Evolutionary conservation across 2,797 vertebrate genomes (phyloP).

Genomic region (Muraenolepis orangiensis): DNA sequence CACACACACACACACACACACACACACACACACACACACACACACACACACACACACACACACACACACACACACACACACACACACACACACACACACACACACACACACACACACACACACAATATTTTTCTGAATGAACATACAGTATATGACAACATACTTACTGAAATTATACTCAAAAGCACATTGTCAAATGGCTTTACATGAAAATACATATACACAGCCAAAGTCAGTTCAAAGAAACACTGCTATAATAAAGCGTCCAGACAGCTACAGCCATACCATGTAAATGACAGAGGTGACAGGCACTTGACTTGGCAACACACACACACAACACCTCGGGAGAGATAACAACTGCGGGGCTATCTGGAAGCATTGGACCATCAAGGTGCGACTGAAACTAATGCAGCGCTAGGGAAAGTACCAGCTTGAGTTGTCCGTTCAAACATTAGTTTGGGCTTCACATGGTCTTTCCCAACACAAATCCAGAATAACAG

Average conservation of each 20-base stretch:
- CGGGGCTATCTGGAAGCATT: constrained; percentile 25
- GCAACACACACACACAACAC: constrained; percentile 30
- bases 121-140: too few relatives aligned
- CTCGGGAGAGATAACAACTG: constrained; percentile 27
- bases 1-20: too few relatives aligned
- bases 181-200: background rate
- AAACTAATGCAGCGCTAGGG: constrained; percentile 17
- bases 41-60: too few relatives aligned
- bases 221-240: background rate
- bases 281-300: constrained; percentile 19
- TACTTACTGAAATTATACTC: too few relatives aligned
- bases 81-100: too few relatives aligned
- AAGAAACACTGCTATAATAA: background rate
- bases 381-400: constrained; percentile 15
- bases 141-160: too few relatives aligned
- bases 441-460: background rate
- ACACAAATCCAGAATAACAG: background rate
- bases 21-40: too few relatives aligned
- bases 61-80: too few relatives aligned
- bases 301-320: constrained; percentile 7
- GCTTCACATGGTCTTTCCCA: too few relatives aligned
- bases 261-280: background rate
- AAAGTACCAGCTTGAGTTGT: constrained; percentile 8
- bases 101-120: too few relatives aligned
- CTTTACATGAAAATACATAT: background rate